Evolutionary conservation across 2,888 invertebrate species (phyloP), one percentile per base, ranked within the genome.

Genomic region (Koerneria pararmatus): DNA sequence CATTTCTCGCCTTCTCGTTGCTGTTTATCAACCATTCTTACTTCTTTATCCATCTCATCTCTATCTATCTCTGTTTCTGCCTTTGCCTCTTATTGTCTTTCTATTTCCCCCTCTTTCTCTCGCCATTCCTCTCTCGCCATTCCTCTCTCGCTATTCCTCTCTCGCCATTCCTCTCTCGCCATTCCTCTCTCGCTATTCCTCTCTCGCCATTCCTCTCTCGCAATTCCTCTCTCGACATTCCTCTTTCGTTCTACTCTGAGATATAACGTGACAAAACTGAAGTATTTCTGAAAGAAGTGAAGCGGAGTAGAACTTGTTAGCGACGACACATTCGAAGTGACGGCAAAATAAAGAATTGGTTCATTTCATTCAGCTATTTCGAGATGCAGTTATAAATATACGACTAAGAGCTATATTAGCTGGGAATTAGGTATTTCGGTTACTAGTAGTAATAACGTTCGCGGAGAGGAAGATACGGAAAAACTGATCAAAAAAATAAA

Each of bases 101-200:
- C 41, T 41, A 8, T 41, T 41, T 19, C 11, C 41, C 8, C 41
- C 41, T 8, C 41, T 8, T 8, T 11, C 11, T 8, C 41, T 8
- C 41, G 19, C 41, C 11, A 41, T 11, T 41, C 11, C 41, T 41
- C 8, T 11, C 8, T 41, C 11, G 41, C 8, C 41, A 11, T 8
- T 41, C 41, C 11, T 41, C 41, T 41, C 41, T 19, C 8, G 11
- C 11, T 11, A 19, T 11, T 8, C 8, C 19, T 19, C 41, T 41
- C 8, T 11, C n/a, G n/a, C n/a, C n/a, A n/a, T n/a, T n/a, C n/a
- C n/a, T n/a, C 24, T 41, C 31, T 37, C 59, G 31, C 22, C 59
- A 31, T 6, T 48, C 5, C 53, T 46, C 58, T 41, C 60, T 48
- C 48, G 31, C 53, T 24, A 8, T 53, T 24, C 24, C 53, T 53